phyloP scores from a whole-genome alignment of 2,797 vertebrate species.

The Aselliscus stoliczkanus region DNA sequence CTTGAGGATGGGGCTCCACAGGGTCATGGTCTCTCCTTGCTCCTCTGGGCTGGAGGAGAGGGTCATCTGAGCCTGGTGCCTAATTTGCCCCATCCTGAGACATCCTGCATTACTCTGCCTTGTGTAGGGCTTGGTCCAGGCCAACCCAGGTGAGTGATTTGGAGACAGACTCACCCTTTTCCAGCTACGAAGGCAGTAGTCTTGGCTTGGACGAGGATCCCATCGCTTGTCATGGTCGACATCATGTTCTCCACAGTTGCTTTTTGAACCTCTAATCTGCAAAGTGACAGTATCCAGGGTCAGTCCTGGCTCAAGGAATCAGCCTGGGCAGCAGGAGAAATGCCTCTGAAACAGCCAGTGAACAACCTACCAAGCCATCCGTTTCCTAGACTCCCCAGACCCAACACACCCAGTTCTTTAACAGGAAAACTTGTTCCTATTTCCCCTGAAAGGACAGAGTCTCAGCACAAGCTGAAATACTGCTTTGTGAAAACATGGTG shows the following conservation, averaged over 20 bases:
- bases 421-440: neutral
- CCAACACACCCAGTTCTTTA: neutral
- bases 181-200: neutral
- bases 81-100: neutral
- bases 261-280: neutral
- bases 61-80: neutral
- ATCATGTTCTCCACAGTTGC: neutral
- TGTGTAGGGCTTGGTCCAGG: neutral
- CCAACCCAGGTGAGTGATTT: neutral
- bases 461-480: neutral
- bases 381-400: neutral
- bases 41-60: neutral
- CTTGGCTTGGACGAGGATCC: neutral
- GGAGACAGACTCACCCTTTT: conserved; percentile 45
- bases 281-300: neutral
- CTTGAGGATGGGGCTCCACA: neutral
- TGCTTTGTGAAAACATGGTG: neutral
- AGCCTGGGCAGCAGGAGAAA: neutral
- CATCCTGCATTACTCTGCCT: neutral
- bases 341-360: neutral
- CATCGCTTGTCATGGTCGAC: rapidly evolving
- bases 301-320: neutral
- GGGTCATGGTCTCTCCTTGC: neutral
- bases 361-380: neutral
- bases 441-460: neutral